phyloP scores from a whole-genome alignment of 2,113 vertebrate genomes.

The human (Homo sapiens) region DNA sequence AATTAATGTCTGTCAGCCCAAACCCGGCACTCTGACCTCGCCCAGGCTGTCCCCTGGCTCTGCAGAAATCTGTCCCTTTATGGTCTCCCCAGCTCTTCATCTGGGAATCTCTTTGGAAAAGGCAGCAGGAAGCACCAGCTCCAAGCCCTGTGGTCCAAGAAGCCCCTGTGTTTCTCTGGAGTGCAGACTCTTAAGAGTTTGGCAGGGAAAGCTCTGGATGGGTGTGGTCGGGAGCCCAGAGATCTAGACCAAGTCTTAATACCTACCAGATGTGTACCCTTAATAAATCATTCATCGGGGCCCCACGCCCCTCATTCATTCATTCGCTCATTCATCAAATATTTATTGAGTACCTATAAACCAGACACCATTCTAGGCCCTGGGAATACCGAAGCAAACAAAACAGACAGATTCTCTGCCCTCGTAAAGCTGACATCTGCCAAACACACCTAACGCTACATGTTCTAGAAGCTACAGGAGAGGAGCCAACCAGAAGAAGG shows the following conservation, averaged over 20 bases:
- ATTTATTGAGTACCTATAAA: background rate
- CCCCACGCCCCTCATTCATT: background rate
- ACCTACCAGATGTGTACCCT: background rate
- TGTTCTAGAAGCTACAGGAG: background rate
- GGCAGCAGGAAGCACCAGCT: background rate
- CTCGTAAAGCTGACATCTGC: background rate
- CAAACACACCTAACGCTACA: background rate
- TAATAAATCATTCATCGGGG: background rate
- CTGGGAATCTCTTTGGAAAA: background rate
- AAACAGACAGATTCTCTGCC: background rate
- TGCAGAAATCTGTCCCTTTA: background rate
- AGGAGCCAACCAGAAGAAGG: background rate
- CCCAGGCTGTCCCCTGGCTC: background rate
- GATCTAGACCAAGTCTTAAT: background rate
- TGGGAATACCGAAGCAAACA: background rate
- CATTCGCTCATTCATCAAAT: background rate
- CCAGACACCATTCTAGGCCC: background rate
- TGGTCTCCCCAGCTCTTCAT: background rate
- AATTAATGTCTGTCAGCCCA: accelerated
- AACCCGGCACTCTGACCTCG: background rate
- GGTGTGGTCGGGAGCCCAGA: background rate
- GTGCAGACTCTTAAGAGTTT: background rate
- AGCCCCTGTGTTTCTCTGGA: background rate
- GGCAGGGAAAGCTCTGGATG: background rate
- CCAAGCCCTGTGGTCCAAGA: background rate